A percentile compares a stretch with the other conserved stretches of the same genome.
Evolutionary conservation across 2,888 invertebrate species (phyloP).

Genomic region (Poecilobothrus nobilitatus): DNA sequence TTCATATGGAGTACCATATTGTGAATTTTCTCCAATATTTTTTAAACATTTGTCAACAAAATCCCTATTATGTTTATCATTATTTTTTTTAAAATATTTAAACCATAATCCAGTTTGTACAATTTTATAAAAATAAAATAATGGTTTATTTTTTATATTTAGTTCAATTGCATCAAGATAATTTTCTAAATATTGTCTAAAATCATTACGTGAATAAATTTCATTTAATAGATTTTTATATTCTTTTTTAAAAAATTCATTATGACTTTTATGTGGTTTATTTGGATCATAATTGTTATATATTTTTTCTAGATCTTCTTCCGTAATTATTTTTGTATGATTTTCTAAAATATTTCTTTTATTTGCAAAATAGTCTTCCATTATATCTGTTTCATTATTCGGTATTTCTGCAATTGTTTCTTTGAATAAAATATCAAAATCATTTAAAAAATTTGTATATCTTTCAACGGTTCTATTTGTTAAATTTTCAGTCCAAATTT

Average conservation of each 20-base stretch:
- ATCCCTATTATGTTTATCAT: neutral
- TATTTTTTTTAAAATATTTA: neutral
- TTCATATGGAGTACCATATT: neutral
- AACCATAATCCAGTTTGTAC: neutral
- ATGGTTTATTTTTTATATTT: neutral
- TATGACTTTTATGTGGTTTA: neutral
- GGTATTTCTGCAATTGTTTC: neutral
- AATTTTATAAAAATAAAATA: neutral
- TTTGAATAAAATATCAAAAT: neutral
- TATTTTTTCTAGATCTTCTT: neutral
- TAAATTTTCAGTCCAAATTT: neutral
- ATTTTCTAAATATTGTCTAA: neutral
- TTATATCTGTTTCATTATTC: neutral
- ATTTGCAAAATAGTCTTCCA: neutral
- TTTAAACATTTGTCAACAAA: neutral
- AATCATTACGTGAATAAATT: neutral
- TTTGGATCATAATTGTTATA: neutral
- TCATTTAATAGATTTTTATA: no score
- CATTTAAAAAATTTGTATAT: neutral
- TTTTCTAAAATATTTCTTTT: neutral
- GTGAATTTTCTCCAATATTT: neutral
- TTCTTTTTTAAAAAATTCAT: neutral
- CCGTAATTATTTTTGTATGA: neutral
- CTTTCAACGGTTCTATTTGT: neutral
- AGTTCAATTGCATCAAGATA: neutral